Evolutionary conservation across 2,113 vertebrate genomes (phyloP), one percentile per base, ranked within the genome.

Genomic region (Cavia porcellus): DNA sequence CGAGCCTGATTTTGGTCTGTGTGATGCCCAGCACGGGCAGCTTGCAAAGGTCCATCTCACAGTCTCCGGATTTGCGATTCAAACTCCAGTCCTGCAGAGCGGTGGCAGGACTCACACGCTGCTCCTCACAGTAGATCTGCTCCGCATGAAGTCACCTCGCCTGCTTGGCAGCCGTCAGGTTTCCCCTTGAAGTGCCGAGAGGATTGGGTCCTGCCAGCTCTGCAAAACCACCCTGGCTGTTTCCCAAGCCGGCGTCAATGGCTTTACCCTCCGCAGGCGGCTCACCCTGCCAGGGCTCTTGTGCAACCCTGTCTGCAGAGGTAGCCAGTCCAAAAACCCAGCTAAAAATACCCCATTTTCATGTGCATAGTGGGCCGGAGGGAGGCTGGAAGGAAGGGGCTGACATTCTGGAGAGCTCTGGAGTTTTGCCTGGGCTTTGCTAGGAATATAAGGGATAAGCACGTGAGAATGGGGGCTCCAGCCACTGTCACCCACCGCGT

Each of bases 281-380:
- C 28, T 92, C 57, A 64, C 35, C 7, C 82, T 20, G 77, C 82
- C 62, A 82, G 81, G 19, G 62, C 79, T 92, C 95, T 97, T 96
- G 86, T 94, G 86, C 89, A 97, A 96, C 82, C 38, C 86, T 85
- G 97, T 97, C 97, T 97, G 89, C 95, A 94, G 81, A 96, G 81
- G 93, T 93, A 94, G 97, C 91, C 88, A 64, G 82, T 35, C 55
- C 97, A 83, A 52, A 92, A 89, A 25, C 19, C 61, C 15, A 3
- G 89, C 93, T 94, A 95, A 97, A 97, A 96, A 96, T 95, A 97
- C 72, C 87, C 57, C 91, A 61, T 87, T 83, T 95, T 75, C 20
- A 0, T 95, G 87, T 92, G 80, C 89, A 82, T 14, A 77, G 57
- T 32, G 64, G 45, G 74, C 61, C 86, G 75, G 3, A 9, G 42